Evolutionary conservation across 2,113 vertebrate species (phyloP).

Genomic region (Pyrgilauda ruficollis): DNA sequence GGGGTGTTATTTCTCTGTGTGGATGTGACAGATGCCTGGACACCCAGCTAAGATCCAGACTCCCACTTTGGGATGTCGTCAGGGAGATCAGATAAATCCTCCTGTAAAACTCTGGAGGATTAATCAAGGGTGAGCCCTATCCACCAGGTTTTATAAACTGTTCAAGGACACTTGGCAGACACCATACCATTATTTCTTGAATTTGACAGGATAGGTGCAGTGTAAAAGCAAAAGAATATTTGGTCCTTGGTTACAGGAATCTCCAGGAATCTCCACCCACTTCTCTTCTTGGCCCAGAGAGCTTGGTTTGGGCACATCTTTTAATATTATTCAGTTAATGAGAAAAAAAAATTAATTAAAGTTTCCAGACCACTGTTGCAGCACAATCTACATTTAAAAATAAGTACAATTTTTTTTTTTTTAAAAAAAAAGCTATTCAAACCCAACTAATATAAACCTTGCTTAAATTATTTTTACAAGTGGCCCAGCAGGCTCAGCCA

Average conservation of each 20-base stretch:
- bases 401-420: background rate
- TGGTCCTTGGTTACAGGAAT: background rate
- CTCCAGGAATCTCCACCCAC: background rate
- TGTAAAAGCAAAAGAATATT: background rate
- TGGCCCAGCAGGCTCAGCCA: background rate
- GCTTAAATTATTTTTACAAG: background rate
- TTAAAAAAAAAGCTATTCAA: background rate
- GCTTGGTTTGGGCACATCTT: background rate
- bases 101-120: background rate
- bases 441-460: background rate
- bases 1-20: background rate
- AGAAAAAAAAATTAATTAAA: background rate
- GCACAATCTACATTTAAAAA: background rate
- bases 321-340: background rate
- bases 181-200: background rate
- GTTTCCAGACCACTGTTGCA: background rate
- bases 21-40: background rate
- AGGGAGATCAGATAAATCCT: background rate
- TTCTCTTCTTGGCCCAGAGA: background rate
- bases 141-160: background rate
- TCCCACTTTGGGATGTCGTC: background rate
- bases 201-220: background rate
- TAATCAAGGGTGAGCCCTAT: constrained; percentile 1
- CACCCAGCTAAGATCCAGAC: background rate
- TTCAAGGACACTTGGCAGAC: background rate